phyloP scores from a whole-genome alignment of 2,888 invertebrate species.

The Erannis defoliaria region DNA sequence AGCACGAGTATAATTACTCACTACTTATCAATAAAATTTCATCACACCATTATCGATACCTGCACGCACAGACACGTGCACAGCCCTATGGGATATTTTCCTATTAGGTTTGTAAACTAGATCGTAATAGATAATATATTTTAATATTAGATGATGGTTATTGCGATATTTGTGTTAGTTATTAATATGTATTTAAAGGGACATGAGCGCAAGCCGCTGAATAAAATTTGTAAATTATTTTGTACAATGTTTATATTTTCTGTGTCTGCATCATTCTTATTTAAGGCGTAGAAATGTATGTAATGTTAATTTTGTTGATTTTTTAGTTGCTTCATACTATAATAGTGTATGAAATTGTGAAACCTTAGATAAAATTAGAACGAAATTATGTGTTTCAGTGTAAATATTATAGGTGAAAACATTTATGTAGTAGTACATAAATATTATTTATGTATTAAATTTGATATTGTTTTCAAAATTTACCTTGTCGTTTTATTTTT shows the following conservation, averaged over 20 bases:
- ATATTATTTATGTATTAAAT: slow-evolving; percentile 86
- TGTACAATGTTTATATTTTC: slow-evolving; percentile 74
- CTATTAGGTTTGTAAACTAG: slow-evolving; percentile 46
- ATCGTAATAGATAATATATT: slow-evolving; percentile 71
- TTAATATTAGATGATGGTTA: slow-evolving; percentile 68
- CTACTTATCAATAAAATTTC: slow-evolving; percentile 9
- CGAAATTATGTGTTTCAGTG: slow-evolving; percentile 83
- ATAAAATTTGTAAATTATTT: slow-evolving; percentile 78
- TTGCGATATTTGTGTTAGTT: slow-evolving; percentile 58
- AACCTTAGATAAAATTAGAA: slow-evolving; percentile 73
- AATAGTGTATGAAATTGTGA: slow-evolving; percentile 73
- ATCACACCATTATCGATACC: slow-evolving; percentile 19
- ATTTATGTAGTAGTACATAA: slow-evolving; percentile 85
- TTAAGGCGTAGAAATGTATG: slow-evolving; percentile 62
- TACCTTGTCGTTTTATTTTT: slow-evolving; percentile 73
- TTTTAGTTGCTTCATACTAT: slow-evolving; percentile 78
- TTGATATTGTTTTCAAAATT: slow-evolving; percentile 87
- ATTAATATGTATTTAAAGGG: slow-evolving; percentile 61
- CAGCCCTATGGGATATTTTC: slow-evolving; percentile 34
- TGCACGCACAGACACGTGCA: slow-evolving; percentile 20
- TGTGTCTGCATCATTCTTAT: slow-evolving; percentile 72
- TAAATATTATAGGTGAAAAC: slow-evolving; percentile 84
- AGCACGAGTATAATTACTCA: no score
- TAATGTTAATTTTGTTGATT: slow-evolving; percentile 71
- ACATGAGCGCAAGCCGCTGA: slow-evolving; percentile 52